A percentile compares a stretch with the other conserved stretches of the same genome.
Conservation (phyloP, 2,113 vertebrate species). For the Hipposideros armiger region DNA sequence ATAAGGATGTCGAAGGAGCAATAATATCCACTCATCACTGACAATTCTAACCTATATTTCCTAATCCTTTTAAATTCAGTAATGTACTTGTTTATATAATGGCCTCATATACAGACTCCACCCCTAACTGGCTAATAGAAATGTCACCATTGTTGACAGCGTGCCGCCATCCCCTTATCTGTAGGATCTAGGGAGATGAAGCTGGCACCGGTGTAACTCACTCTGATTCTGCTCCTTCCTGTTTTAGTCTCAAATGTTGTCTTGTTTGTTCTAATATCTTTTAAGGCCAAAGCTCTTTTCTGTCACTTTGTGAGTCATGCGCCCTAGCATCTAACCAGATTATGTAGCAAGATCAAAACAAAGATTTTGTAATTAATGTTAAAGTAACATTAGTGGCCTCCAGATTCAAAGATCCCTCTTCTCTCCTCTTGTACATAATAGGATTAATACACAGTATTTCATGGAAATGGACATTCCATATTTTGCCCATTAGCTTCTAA, state of each 20-base stretch:
- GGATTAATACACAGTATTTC: not conserved
- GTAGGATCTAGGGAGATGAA: fast-evolving
- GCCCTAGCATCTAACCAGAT: not conserved
- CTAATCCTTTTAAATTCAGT: not conserved
- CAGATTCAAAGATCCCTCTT: not conserved
- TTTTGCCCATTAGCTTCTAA: not conserved
- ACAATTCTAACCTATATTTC: not conserved
- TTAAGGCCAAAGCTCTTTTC: not conserved
- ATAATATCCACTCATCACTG: not conserved
- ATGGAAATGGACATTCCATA: not conserved
- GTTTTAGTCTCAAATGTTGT: not conserved
- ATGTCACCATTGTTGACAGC: not conserved
- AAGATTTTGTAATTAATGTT: not conserved
- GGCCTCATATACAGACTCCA: not conserved
- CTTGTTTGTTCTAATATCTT: not conserved
- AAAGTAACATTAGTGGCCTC: not conserved
- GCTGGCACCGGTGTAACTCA: fast-evolving
- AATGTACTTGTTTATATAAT: not conserved
- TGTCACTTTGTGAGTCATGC: not conserved
- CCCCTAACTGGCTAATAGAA: not conserved
- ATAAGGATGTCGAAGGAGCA: not conserved
- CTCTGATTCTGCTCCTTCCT: not conserved
- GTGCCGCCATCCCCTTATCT: not conserved
- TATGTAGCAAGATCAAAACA: not conserved
- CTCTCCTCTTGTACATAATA: not conserved